Base-by-base conservation (phyloP, 2,113 vertebrate species). In the Ploceus nigricollis region DNA sequence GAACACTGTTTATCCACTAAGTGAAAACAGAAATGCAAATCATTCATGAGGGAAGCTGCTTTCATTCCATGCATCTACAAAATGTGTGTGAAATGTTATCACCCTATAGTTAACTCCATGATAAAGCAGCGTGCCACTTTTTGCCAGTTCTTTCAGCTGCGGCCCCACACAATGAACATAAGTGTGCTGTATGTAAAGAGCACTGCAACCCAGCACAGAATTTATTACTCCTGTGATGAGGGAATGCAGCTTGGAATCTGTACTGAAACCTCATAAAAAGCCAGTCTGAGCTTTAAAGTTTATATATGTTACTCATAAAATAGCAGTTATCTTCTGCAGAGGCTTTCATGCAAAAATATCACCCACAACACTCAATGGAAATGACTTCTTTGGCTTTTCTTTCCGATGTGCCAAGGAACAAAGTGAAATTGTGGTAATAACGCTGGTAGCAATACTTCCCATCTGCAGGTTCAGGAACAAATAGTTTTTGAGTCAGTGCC, bases 211-310 rank as follows among this genome's bases (percentile, higher is more conserved):
- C 44, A 13, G 61, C 33, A 19, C 39, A 56, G 84, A 60, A 93
- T 82, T 93, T 87, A 91, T 69, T 78, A 65, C 57, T 45, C 42
- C 27, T 17, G 50, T 72, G 91, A 87, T 1, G 77, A 92, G 65
- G 39, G 91, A 93, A 87, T 39, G 77, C n/a, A 91, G 73, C 73
- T 89, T 89, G 70, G 89, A 95, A 78, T 84, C 87, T 69, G 64
- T 10, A 87, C 48, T 48, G 79, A 95, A 96, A 65, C 92, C 88
- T 94, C 84, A 50, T 96, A 93, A 96, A 94, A 82, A 83, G 28
- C 75, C 82, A 61, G 72, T 54, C 48, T 7, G 1, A 69, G 70
- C 78, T 86, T 96, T 90, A 96, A 82, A 93, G 48, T 89, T 70
- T 77, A 37, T 69, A 50, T 66, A 66, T 45, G 60, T 81, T 92